Evolutionary conservation across 64 coral and sea anemone genomes (phyloP), one percentile per base, ranked within the genome.

Genomic region (Dendronephthya gigantea): DNA sequence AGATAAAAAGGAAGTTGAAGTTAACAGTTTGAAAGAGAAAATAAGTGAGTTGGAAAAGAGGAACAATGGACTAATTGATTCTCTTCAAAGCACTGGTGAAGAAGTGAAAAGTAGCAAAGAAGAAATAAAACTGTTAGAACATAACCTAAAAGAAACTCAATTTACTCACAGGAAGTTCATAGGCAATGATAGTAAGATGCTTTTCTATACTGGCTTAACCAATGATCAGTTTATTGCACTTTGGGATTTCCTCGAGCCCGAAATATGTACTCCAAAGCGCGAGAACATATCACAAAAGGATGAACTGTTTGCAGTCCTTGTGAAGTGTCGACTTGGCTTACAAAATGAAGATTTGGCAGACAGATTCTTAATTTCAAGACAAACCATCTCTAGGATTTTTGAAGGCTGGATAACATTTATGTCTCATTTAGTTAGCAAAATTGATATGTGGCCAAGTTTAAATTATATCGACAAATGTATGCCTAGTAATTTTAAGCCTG

Each of bases 381-480:
- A 74, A 12, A 3, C 68, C 13, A 29, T 74, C 0, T 74, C 68
- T 7, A 74, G 68, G 31, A 74, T 74, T 35, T 74, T 30, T 28
- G 23, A 74, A n/a, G 68, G 68, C 2, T 88, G 87, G 69, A 36
- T 88, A 41, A 40, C 83, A 84, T 48, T 84, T 33, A 7, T 84
- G 10, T 5, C 1, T 50, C 36, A 33, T 50, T 81, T 82, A 50
- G 81, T 88, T 50, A 62, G 47, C 13, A 75, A 41, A 75, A 88
- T 88, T 50, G 43, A 88, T 81, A 2, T 88, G 39, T 40, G 25
- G 69, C 86, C 86, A 40, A 88, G 68, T 35, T 1, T 39, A 48
- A 43, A 39, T 17, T 88, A 75, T 88, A 47, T 88, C 37, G 74
- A 82, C 4, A 82, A 48, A 52, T 43, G 40, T 36, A 88, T 88